These are phyloP conservation scores for Spheniscus humboldti DNA, from an alignment of 2,797 vertebrate species.

Conservation along the genomic window DNA sequence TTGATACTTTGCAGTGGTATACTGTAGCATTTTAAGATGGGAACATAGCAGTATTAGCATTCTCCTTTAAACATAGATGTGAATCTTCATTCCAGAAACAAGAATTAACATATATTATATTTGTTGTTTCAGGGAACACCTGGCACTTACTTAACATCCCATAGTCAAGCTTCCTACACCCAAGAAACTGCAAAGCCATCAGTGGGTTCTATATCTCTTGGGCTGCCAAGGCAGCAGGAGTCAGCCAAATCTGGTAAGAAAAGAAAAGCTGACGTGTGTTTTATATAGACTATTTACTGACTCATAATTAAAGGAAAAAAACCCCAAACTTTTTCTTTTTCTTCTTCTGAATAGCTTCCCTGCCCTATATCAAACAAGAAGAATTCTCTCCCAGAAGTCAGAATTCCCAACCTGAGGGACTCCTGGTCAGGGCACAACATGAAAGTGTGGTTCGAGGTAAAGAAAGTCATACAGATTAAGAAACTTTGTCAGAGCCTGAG, in stretches of 20 bases:
- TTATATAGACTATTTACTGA: background rate
- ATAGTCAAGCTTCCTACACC: conserved; percentile 84
- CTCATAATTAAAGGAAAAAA: background rate
- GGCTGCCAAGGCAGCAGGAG: conserved; percentile 93
- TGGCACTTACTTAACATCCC: conserved; percentile 93
- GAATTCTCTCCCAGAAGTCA: conserved; percentile 85
- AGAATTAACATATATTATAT: background rate
- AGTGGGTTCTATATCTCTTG: conserved; percentile 94
- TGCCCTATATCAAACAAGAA: conserved; percentile 87
- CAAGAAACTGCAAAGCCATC: conserved; percentile 88
- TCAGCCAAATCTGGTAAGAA: conserved; percentile 87
- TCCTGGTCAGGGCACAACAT: conserved; percentile 84
- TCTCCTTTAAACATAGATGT: background rate
- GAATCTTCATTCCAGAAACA: background rate
- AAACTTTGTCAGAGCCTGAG: background rate
- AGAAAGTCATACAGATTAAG: background rate
- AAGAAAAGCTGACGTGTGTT: background rate
- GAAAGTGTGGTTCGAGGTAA: conserved; percentile 89
- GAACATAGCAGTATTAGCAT: background rate
- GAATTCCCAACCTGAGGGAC: conserved; percentile 81
- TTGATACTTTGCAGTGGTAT: background rate
- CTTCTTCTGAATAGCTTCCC: conserved; percentile 50
- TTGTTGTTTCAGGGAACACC: conserved; percentile 87
- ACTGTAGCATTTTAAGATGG: background rate
- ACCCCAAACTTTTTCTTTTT: background rate